A percentile compares a stretch with the other conserved stretches of the same genome.
phyloP scores from a whole-genome alignment of 1,140 invertebrate genomes.

The Pseudomyrmex cubaensis region DNA sequence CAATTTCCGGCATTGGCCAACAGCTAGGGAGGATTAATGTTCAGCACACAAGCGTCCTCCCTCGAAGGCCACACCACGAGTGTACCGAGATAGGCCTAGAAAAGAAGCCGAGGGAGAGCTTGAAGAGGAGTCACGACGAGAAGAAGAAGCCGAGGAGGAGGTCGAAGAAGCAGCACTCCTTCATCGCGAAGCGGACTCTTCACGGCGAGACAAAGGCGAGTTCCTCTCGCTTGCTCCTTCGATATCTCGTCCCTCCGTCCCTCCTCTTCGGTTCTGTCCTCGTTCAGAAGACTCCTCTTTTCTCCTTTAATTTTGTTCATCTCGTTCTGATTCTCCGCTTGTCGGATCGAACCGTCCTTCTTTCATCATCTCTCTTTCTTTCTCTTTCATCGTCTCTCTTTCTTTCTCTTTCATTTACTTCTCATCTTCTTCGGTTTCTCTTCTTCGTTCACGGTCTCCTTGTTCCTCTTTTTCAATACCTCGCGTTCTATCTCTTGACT shows the following conservation, averaged over 20 bases:
- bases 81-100: conserved; percentile 63
- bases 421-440: conserved; percentile 22
- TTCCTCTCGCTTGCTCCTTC: conserved; percentile 36
- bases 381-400: conserved; percentile 1
- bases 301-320: conserved; percentile 36
- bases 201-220: conserved; percentile 60
- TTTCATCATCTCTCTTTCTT: conserved; percentile 24
- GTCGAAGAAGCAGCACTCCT: conserved; percentile 55
- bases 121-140: conserved; percentile 65
- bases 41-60: conserved; percentile 67
- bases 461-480: conserved; percentile 12
- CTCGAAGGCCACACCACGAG: conserved; percentile 67
- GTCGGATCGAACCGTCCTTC: neutral
- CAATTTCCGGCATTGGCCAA: conserved; percentile 69
- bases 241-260: conserved; percentile 36
- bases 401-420: conserved; percentile 11
- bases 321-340: conserved; percentile 12
- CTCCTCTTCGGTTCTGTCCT: conserved; percentile 14
- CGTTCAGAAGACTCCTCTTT: conserved; percentile 40
- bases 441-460: conserved; percentile 5
- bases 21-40: conserved; percentile 65
- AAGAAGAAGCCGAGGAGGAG: conserved; percentile 63
- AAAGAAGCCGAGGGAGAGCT: conserved; percentile 67
- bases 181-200: conserved; percentile 51
- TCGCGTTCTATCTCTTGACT: conserved; percentile 43